phyloP scores from a whole-genome alignment of 2,888 invertebrate genomes.

The Drosophila mimica region DNA sequence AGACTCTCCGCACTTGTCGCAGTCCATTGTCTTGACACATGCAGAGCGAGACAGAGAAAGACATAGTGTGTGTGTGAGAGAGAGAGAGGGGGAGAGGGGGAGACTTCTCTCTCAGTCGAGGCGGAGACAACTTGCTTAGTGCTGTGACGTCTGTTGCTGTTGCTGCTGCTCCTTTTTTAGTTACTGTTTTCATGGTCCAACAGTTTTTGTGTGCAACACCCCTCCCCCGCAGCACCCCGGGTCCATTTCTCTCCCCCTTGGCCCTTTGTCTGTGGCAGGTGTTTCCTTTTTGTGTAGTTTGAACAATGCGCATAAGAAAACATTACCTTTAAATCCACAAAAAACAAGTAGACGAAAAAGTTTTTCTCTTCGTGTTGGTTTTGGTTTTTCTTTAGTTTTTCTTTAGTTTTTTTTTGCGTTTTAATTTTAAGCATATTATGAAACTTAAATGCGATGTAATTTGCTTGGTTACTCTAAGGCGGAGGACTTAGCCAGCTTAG shows the following conservation, averaged over 20 bases:
- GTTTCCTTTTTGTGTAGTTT: conserved; percentile 49
- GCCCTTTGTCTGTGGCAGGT: conserved; percentile 49
- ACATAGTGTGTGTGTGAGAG: not conserved
- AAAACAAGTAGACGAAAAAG: conserved; percentile 21
- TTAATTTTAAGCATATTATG: conserved; percentile 74
- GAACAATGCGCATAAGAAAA: conserved; percentile 55
- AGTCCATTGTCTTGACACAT: conserved; percentile 71
- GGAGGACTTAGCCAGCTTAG: conserved; percentile 59
- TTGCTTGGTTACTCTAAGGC: conserved; percentile 58
- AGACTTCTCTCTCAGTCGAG: not conserved
- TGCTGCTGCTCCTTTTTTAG: conserved; percentile 56
- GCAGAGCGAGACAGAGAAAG: not conserved
- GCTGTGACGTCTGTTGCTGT: conserved; percentile 42
- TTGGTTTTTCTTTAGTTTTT: conserved; percentile 6
- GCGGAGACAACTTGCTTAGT: conserved; percentile 54
- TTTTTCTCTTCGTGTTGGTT: conserved; percentile 12
- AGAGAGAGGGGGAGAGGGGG: not conserved
- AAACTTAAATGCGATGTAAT: conserved; percentile 76
- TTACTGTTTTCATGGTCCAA: conserved; percentile 66
- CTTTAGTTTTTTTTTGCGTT: conserved; percentile 16
- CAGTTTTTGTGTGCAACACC: conserved; percentile 35
- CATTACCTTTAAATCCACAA: conserved; percentile 51
- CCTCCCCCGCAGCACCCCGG: not conserved
- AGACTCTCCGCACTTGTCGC: conserved; percentile 74
- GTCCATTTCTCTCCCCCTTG: not conserved